phyloP scores from a whole-genome alignment of 2,888 invertebrate genomes.

The Colletes collaris region DNA sequence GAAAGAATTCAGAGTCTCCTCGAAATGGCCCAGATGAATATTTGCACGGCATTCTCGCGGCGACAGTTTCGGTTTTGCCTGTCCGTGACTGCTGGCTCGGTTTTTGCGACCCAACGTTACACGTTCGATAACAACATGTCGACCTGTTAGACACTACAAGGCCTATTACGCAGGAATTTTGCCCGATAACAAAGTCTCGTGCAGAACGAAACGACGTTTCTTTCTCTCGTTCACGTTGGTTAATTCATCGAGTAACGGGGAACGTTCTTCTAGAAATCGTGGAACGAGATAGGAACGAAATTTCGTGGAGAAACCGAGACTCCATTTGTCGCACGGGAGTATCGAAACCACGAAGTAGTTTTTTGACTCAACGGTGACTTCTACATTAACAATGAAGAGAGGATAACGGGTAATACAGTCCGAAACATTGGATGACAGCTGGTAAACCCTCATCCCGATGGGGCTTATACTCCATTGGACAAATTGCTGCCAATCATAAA shows the following conservation, averaged over 20 bases:
- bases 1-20: slow-evolving; percentile 52
- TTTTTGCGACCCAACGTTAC: slow-evolving; percentile 31
- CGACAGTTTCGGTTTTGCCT: slow-evolving; percentile 30
- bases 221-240: neutral
- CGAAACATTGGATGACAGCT: slow-evolving; percentile 70
- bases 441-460: slow-evolving; percentile 69
- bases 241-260: neutral
- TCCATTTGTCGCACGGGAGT: neutral
- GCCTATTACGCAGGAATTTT: slow-evolving; percentile 49
- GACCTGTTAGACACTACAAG: slow-evolving; percentile 41
- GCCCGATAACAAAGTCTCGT: slow-evolving; percentile 29
- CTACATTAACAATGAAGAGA: slow-evolving; percentile 23
- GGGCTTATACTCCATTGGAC: slow-evolving; percentile 76
- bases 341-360: slow-evolving; percentile 1
- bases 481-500: slow-evolving; percentile 81
- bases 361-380: slow-evolving; percentile 13
- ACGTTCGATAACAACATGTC: slow-evolving; percentile 26
- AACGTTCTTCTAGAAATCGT: neutral
- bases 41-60: slow-evolving; percentile 44
- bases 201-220: slow-evolving; percentile 10
- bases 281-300: neutral
- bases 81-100: slow-evolving; percentile 26
- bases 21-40: slow-evolving; percentile 38
- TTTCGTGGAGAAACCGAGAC: neutral
- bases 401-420: slow-evolving; percentile 64